Evolutionary conservation across 2,113 vertebrate species (phyloP), one percentile per base, ranked within the genome.

Genomic region (Hippoglossus stenolepis): DNA sequence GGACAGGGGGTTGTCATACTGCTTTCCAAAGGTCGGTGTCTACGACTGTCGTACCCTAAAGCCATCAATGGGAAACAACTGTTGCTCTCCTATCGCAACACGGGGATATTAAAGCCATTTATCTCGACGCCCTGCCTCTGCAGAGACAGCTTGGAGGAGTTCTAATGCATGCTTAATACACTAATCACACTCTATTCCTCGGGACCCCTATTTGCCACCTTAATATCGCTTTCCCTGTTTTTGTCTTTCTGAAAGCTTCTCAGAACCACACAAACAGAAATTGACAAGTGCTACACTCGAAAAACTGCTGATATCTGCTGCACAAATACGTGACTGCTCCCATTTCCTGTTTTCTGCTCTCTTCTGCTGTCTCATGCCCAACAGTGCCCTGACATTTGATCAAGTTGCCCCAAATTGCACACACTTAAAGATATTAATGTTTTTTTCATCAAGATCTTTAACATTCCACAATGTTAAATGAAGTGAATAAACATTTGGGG

Each of bases 61-160:
- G 79, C 85, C 68, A 65, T 88, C 72, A 84, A 77, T 73, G 73
- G 70, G 75, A 89, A 83, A 91, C 90, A 94, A 93, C 92, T 92
- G 93, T 93, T 94, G 93, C 92, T 78, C 79, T 59, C 51, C 77
- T 65, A 84, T 79, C 13, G 71, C 82, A 88, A 89, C 77, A 83
- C 66, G 58, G 76, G 68, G 75, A 92, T 91, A 93, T 93, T 93
- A 93, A 93, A 91, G 88, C 90, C 90, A 91, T 91, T 91, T 91
- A 90, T 93, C 91, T 84, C 28, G 74, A 85, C 60, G 53, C 67
- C 78, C 68, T 70, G 79, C 70, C 69, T 84, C 72, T 80, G 68
- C 74, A 5, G 72, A 87, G 91, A 87, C 90, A 91, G 87, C 88
- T 79, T 58, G 21, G 87, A 90, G 81, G 80, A 79, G 82, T 85